A percentile compares a stretch with the other conserved stretches of the same genome.
phyloP scores from a whole-genome alignment of 2,888 invertebrate species.

The Drosophila multiciliata region DNA sequence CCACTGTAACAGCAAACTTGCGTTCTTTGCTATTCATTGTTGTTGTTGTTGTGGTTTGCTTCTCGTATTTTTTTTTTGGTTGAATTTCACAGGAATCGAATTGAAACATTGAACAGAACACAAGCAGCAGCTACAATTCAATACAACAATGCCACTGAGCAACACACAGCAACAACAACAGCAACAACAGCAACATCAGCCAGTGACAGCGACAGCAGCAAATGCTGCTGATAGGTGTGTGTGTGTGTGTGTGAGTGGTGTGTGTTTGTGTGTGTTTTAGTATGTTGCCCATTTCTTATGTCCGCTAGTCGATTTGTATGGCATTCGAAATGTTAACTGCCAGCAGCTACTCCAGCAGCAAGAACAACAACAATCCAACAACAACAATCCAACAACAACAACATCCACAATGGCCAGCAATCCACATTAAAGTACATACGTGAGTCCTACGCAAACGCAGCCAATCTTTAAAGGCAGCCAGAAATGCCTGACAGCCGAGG shows the following conservation, averaged over 20 bases:
- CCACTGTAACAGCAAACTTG: slow-evolving; percentile 4
- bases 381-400: slow-evolving; percentile 20
- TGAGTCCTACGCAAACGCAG: slow-evolving; percentile 80
- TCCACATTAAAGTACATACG: slow-evolving; percentile 74
- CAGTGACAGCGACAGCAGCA: slow-evolving; percentile 34
- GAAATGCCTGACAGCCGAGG: slow-evolving; percentile 38
- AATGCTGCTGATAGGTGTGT: slow-evolving; percentile 39
- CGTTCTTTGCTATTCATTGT: slow-evolving; percentile 1
- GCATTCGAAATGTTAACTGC: slow-evolving; percentile 79
- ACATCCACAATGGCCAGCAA: slow-evolving; percentile 71
- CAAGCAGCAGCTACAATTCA: slow-evolving; percentile 70
- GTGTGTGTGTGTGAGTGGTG: not conserved
- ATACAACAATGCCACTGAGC: slow-evolving; percentile 69
- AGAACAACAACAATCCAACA: slow-evolving; percentile 33
- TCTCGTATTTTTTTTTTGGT: slow-evolving; percentile 19
- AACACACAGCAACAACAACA: slow-evolving; percentile 21
- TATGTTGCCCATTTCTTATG: slow-evolving; percentile 66
- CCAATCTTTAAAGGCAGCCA: slow-evolving; percentile 65
- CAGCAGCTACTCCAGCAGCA: slow-evolving; percentile 57
- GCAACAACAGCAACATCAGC: slow-evolving; percentile 12
- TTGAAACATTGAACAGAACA: slow-evolving; percentile 77
- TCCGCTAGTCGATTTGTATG: slow-evolving; percentile 79
- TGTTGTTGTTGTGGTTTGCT: slow-evolving; percentile 1
- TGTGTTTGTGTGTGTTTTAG: slow-evolving; percentile 26
- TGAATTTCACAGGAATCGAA: slow-evolving; percentile 69